These are phyloP conservation scores for Episyrphus balteatus DNA, from an alignment of 1,140 invertebrate species.

Conservation along the genomic window DNA sequence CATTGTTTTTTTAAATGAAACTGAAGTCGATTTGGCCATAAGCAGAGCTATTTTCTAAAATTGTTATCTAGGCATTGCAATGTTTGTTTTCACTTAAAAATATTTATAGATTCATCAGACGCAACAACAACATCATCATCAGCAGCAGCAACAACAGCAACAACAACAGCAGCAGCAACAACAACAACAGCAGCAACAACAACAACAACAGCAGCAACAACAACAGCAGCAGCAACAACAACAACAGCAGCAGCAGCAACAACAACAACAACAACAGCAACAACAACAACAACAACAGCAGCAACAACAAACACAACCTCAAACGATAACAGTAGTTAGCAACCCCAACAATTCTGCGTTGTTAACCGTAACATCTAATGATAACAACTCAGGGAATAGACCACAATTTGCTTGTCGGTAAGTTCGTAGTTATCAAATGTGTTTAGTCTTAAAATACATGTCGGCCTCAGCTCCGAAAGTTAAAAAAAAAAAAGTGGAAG, in stretches of 20 bases:
- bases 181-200: slow-evolving; percentile 4
- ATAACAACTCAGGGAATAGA: slow-evolving; percentile 21
- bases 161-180: slow-evolving; percentile 10
- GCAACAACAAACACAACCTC: slow-evolving; percentile 31
- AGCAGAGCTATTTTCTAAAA: no score
- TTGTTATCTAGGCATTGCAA: not conserved
- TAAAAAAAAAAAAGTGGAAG: no score
- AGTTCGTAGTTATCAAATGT: slow-evolving; percentile 3
- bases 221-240: slow-evolving; percentile 30
- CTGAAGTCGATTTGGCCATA: not conserved
- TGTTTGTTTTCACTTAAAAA: not conserved
- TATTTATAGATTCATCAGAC: slow-evolving; percentile 6
- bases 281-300: slow-evolving; percentile 37
- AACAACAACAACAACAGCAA: slow-evolving; percentile 33
- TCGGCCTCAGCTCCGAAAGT: no score
- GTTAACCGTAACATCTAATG: slow-evolving; percentile 27
- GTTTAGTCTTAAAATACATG: not conserved
- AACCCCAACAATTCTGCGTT: slow-evolving; percentile 31
- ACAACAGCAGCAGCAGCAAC: slow-evolving; percentile 28
- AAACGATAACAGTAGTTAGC: slow-evolving; percentile 35
- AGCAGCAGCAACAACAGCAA: slow-evolving; percentile 17
- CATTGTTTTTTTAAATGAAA: not conserved
- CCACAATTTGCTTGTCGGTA: slow-evolving; percentile 39
- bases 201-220: slow-evolving; percentile 22
- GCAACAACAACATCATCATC: slow-evolving; percentile 15